Conservation (phyloP, 2,888 invertebrate species). For the Clusia tigrina region DNA sequence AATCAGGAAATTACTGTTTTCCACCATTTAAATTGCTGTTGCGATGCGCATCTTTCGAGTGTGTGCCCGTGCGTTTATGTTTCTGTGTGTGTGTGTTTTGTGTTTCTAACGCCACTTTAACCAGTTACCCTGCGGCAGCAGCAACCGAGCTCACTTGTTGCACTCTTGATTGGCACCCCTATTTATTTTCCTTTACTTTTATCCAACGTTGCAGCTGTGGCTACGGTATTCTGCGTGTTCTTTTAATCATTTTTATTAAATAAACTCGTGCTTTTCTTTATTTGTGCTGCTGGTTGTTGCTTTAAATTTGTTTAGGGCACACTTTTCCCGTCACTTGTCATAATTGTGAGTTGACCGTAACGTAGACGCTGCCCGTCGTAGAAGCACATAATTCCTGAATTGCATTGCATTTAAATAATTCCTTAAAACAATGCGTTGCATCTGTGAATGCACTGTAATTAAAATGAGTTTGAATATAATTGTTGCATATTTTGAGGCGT, state of each 20-base stretch:
- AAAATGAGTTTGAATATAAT: too few species aligned
- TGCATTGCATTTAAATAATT: too few species aligned
- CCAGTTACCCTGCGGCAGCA: background rate
- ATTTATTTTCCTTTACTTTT: slow-evolving; percentile 13
- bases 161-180: slow-evolving; percentile 23
- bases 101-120: slow-evolving; percentile 14
- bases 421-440: too few species aligned
- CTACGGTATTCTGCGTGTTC: background rate
- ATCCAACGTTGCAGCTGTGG: background rate
- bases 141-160: background rate
- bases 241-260: slow-evolving; percentile 8
- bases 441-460: too few species aligned
- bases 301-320: slow-evolving; percentile 12
- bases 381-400: too few species aligned
- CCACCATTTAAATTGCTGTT: slow-evolving; percentile 23
- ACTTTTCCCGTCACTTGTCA: slow-evolving; percentile 8
- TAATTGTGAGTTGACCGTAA: background rate
- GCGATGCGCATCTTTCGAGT: slow-evolving; percentile 5
- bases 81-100: background rate
- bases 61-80: background rate
- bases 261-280: slow-evolving; percentile 1
- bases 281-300: background rate
- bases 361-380: too few species aligned
- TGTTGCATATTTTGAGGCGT: too few species aligned
- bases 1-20: slow-evolving; percentile 58